Percentiles rank a stretch among this genome's conserved stretches.
Conservation (phyloP, 2,113 vertebrate species). For the Arvicanthis niloticus region DNA sequence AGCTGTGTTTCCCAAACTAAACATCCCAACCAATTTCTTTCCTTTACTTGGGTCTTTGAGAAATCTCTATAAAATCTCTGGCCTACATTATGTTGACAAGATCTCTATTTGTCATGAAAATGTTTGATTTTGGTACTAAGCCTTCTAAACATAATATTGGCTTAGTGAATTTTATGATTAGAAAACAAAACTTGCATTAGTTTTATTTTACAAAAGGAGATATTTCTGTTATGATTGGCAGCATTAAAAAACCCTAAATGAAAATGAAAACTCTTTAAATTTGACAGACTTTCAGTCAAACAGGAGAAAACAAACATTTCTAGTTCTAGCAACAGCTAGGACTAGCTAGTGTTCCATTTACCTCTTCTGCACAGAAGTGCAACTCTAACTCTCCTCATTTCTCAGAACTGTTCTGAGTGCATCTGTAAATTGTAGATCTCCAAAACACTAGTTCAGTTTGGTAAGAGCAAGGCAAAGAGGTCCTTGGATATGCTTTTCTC, state of each 20-base stretch:
- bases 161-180: constrained; percentile 56
- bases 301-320: constrained; percentile 33
- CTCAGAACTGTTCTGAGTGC: constrained; percentile 56
- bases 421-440: constrained; percentile 60
- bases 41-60: constrained; percentile 65
- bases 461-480: constrained; percentile 64
- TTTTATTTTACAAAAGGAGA: constrained; percentile 67
- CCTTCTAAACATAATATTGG: constrained; percentile 66
- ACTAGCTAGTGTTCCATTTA: constrained; percentile 66
- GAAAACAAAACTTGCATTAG: constrained; percentile 66
- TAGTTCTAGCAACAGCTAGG: constrained; percentile 54
- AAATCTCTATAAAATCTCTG: constrained; percentile 72
- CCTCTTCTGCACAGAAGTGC: constrained; percentile 58
- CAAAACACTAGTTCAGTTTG: constrained; percentile 38
- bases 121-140: constrained; percentile 79
- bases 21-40: constrained; percentile 41
- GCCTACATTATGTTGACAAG: constrained; percentile 67
- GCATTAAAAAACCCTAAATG: constrained; percentile 55
- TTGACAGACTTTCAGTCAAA: not conserved
- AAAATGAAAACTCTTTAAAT: constrained; percentile 56
- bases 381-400: constrained; percentile 53
- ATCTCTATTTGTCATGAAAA: constrained; percentile 78
- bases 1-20: constrained; percentile 64
- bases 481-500: constrained; percentile 46
- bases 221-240: constrained; percentile 60